Evolutionary conservation across 2,888 invertebrate genomes (phyloP), one percentile per base, ranked within the genome.

Genomic region (Platycheirus albimanus): DNA sequence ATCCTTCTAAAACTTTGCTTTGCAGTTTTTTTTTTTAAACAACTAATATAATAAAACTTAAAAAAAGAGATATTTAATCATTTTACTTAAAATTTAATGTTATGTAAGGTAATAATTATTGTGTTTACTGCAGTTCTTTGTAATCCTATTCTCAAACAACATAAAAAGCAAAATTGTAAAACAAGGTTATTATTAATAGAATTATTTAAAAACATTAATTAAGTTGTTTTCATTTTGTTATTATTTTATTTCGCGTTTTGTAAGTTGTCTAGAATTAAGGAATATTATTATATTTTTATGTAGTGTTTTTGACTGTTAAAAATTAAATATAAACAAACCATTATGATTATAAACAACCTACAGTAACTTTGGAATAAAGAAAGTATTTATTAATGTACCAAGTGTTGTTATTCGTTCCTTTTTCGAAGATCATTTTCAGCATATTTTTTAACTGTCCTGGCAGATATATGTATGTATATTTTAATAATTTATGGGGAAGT

Each of bases 291-390:
- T 78, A 83, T 74, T 83, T 83, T 74, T 74, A 74, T 78, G 77
- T 78, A 83, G 78, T 74, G 78, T 83, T 72, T 80, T 83, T 83
- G 83, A 83, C 83, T 83, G 83, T 83, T 83, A 78, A 69, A 76
- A 56, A 30, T 45, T 70, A 69, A 58, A 76, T 13, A 24, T n/a
- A 66, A 61, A 58, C 54, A 63, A 45, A 69, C 64, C 61, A 66
- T 67, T 83, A 74, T 72, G 61, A 67, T 77, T 52, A 43, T 61
- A 66, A 67, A 69, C 72, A 61, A 24, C 8, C 30, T 64, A 51
- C 56, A 71, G 38, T 72, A 63, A 71, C 36, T 61, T 70, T 72
- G 49, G 69, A 67, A 78, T 74, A 51, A 83, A 77, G 69, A 76
- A 74, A 78, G 49, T 83, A 83, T 83, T 83, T 78, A 83, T 83